Conservation (phyloP, 2,888 invertebrate genomes). For the Sympetrum striolatum region DNA sequence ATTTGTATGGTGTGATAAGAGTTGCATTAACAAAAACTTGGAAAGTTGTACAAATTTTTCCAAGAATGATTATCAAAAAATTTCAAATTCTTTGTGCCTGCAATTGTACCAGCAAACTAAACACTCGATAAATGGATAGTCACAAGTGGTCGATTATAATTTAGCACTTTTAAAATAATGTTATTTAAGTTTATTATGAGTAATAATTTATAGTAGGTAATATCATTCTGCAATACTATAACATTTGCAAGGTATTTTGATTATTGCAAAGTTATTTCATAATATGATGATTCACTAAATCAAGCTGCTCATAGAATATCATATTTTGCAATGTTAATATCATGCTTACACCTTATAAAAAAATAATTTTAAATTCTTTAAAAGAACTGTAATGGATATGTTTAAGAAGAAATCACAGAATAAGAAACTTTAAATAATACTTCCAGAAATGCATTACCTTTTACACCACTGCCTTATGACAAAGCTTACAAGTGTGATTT, state of each 20-base stretch:
- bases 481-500: not conserved
- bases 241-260: not conserved
- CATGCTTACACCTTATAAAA: not conserved
- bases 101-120: not conserved
- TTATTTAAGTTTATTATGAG: not conserved
- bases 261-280: not conserved
- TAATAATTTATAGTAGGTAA: not conserved
- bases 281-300: not conserved
- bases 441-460: slow-evolving; percentile 5
- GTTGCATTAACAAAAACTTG: not conserved
- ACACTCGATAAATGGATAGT: not conserved
- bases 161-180: not conserved
- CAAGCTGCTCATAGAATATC: slow-evolving; percentile 17
- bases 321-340: not conserved
- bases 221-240: not conserved
- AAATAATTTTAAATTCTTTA: slow-evolving; percentile 7
- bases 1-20: not conserved
- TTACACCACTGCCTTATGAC: not conserved
- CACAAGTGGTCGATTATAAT: not conserved
- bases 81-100: slow-evolving; percentile 5
- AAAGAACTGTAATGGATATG: slow-evolving; percentile 21
- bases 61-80: not conserved
- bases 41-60: slow-evolving; percentile 1
- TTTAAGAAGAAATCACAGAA: slow-evolving; percentile 26
- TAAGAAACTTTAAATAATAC: slow-evolving; percentile 17